Evolutionary conservation across 2,113 vertebrate species (phyloP), one percentile per base, ranked within the genome.

Genomic region (Corythornis vintsioides): DNA sequence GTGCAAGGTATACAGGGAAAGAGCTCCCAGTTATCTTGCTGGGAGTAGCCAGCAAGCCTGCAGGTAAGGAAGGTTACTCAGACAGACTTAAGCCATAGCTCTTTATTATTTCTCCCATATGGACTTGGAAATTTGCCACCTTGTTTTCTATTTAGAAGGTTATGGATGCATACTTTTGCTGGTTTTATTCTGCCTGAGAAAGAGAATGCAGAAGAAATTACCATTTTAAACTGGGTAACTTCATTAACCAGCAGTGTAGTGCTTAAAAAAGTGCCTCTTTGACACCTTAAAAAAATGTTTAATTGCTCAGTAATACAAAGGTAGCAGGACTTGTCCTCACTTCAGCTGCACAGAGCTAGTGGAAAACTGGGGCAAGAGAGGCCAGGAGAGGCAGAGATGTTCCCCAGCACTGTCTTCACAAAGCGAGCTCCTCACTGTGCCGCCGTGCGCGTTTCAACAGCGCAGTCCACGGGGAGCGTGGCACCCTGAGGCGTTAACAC

Each of bases 391-490:
- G 16, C 35, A 74, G 66, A 47, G 25, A 28, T 7, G 28, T 35
- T 43, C 77, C 47, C 18, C 57, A 47, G 60, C 69, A 48, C n/a
- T 33, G 47, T 3, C 42, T n/a, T 47, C 77, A 86, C 65, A 79
- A 92, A 83, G 86, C 4, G 53, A 86, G 70, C 74, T 71, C 61
- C 55, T 83, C 21, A 10, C 19, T 20, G 5, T 10, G 33, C 74
- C 38, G 1, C 0, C 24, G 47, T 4, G 33, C 57, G 19, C 33
- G 21, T 40, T 74, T 11, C 55, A 60, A 9, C 16, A 82, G 22
- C 0, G 0, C 57, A 28, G 55, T 64, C 12, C 47, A 26, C 7
- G 0, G 40, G 17, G 16, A 42, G 25, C 0, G 10, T 6, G 31
- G 35, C 38, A 29, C 61, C 2, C 0, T 3, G 20, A 45, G 8